A percentile compares a stretch with the other conserved stretches of the same genome.
Conservation (phyloP, 2,797 vertebrate genomes). For the Micromesistius poutassou region DNA sequence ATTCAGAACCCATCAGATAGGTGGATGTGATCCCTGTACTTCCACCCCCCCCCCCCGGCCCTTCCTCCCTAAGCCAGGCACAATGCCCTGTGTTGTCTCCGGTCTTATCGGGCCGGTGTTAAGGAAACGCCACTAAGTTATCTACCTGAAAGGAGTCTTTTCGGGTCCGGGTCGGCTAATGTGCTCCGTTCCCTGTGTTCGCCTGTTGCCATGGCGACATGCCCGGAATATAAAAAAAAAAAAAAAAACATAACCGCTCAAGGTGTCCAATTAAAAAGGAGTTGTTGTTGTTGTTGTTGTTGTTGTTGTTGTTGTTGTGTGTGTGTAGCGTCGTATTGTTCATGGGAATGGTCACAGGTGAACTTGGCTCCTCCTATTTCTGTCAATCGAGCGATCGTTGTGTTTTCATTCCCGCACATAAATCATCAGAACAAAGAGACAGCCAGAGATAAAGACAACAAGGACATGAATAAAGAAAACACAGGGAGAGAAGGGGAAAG, state of each 20-base stretch:
- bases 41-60: background rate
- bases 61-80: background rate
- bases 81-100: background rate
- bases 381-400: background rate
- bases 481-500: no score
- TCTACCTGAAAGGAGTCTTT: background rate
- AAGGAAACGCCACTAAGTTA: no score
- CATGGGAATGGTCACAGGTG: background rate
- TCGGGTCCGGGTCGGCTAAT: background rate
- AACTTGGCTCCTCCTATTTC: background rate
- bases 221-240: background rate
- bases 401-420: background rate
- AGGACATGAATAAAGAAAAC: no score
- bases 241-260: no score
- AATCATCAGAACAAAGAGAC: no score
- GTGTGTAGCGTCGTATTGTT: background rate
- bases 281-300: no score
- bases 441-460: no score
- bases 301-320: no score
- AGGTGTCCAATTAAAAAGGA: background rate
- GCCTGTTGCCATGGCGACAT: background rate
- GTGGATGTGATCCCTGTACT: background rate
- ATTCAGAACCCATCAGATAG: background rate
- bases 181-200: background rate
- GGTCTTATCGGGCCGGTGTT: background rate